Conservation (phyloP, 2,888 invertebrate species). For the Ptilodon capucinus region DNA sequence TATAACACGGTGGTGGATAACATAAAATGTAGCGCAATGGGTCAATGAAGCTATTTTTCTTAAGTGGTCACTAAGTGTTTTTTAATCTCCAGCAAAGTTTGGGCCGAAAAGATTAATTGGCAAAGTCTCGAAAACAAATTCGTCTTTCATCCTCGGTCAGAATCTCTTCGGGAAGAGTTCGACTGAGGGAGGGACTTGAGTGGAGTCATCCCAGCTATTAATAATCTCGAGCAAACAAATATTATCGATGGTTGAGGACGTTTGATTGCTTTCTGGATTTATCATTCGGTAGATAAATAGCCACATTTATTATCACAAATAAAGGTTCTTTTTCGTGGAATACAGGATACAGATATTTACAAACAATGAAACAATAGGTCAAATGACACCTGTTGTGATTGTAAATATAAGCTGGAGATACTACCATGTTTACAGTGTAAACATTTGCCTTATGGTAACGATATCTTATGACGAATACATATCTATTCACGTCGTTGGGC, state of each 20-base stretch:
- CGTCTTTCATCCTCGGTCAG: slow-evolving; percentile 8
- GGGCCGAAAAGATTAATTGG: slow-evolving; percentile 15
- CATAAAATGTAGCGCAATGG: too few species aligned
- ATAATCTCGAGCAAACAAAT: slow-evolving; percentile 19
- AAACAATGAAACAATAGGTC: neutral
- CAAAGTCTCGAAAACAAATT: slow-evolving; percentile 8
- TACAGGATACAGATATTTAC: neutral
- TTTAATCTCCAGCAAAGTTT: neutral
- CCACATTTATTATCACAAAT: neutral
- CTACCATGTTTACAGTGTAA: too few species aligned
- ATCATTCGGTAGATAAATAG: neutral
- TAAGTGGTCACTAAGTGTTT: neutral
- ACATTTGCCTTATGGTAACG: too few species aligned
- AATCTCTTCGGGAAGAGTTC: neutral
- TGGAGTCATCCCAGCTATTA: slow-evolving; percentile 18
- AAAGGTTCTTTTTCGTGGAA: neutral
- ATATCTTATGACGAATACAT: too few species aligned
- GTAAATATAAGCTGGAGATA: too few species aligned
- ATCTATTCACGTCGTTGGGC: too few species aligned
- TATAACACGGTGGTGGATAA: too few species aligned
- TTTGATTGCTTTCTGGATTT: slow-evolving; percentile 22
- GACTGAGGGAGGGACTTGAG: neutral
- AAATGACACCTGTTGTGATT: neutral
- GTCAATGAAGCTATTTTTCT: too few species aligned
- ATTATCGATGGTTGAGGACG: slow-evolving; percentile 24